These are phyloP conservation scores for Cataglyphis altisquamis DNA, from an alignment of 2,888 invertebrate species.

Conservation along the genomic window DNA sequence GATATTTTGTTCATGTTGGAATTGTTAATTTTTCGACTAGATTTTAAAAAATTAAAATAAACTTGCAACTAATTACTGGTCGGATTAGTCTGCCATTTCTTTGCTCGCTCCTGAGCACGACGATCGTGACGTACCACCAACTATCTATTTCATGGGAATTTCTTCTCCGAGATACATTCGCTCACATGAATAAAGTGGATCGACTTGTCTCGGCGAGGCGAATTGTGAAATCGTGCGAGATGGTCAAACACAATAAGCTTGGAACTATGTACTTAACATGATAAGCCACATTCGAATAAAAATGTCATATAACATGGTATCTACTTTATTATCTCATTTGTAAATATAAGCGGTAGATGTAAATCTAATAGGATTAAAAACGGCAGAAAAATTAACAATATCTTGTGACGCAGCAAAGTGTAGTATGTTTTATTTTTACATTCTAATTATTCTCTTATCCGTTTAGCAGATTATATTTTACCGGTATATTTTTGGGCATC, in stretches of 20 bases:
- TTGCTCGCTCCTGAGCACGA: constrained; percentile 57
- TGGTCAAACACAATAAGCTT: constrained; percentile 74
- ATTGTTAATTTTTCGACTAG: background rate
- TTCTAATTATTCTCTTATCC: background rate
- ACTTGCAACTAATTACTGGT: background rate
- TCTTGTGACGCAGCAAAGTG: background rate
- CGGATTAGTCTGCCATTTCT: constrained; percentile 27
- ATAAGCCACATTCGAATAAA: constrained; percentile 72
- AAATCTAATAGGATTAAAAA: background rate
- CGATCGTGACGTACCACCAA: constrained; percentile 55
- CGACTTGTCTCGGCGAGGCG: constrained; percentile 50
- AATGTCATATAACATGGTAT: constrained; percentile 64
- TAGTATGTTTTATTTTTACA: constrained; percentile 10
- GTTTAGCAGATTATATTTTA: background rate
- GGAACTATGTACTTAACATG: constrained; percentile 73
- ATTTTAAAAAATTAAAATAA: background rate
- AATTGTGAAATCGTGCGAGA: constrained; percentile 64
- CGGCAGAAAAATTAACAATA: background rate
- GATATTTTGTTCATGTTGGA: background rate
- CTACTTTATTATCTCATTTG: constrained; percentile 23
- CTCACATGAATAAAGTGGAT: constrained; percentile 32
- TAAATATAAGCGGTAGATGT: background rate
- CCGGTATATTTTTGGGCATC: background rate
- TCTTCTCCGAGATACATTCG: constrained; percentile 42
- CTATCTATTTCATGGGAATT: constrained; percentile 52